These are phyloP conservation scores for Carpatolechia fugitivella DNA, from an alignment of 2,888 invertebrate genomes.

Conservation along the genomic window DNA sequence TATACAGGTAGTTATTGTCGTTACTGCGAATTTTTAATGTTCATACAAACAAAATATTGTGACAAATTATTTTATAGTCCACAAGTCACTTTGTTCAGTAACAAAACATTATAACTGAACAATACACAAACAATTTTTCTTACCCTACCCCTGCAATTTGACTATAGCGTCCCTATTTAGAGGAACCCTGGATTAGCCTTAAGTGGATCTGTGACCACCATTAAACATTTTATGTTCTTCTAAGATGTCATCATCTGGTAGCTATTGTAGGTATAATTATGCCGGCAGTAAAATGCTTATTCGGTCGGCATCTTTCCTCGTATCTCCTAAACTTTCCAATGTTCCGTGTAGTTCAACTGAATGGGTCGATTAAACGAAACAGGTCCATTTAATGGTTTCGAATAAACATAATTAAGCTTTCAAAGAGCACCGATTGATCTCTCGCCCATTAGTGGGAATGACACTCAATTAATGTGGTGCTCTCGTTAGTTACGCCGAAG, in stretches of 20 bases:
- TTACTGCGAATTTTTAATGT: too few relatives aligned
- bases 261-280: slow-evolving; percentile 34
- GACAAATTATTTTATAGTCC: too few relatives aligned
- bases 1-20: too few relatives aligned
- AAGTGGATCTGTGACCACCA: slow-evolving; percentile 11
- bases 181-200: background rate
- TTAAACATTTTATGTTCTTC: slow-evolving; percentile 38
- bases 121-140: too few relatives aligned
- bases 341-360: slow-evolving; percentile 40
- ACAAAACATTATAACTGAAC: too few relatives aligned
- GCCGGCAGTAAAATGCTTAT: slow-evolving; percentile 25
- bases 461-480: slow-evolving; percentile 59
- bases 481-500: slow-evolving; percentile 40
- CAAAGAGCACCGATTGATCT: slow-evolving; percentile 66
- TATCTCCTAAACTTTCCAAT: slow-evolving; percentile 48
- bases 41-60: too few relatives aligned
- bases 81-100: too few relatives aligned
- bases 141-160: too few relatives aligned
- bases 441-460: slow-evolving; percentile 54
- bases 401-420: slow-evolving; percentile 75
- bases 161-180: too few relatives aligned
- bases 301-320: slow-evolving; percentile 30
- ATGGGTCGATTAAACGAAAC: slow-evolving; percentile 58
- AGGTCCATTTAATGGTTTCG: slow-evolving; percentile 63
- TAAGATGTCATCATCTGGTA: slow-evolving; percentile 46